These are phyloP conservation scores for Florisuga fusca DNA, from an alignment of 2,797 vertebrate genomes.

Conservation along the genomic window DNA sequence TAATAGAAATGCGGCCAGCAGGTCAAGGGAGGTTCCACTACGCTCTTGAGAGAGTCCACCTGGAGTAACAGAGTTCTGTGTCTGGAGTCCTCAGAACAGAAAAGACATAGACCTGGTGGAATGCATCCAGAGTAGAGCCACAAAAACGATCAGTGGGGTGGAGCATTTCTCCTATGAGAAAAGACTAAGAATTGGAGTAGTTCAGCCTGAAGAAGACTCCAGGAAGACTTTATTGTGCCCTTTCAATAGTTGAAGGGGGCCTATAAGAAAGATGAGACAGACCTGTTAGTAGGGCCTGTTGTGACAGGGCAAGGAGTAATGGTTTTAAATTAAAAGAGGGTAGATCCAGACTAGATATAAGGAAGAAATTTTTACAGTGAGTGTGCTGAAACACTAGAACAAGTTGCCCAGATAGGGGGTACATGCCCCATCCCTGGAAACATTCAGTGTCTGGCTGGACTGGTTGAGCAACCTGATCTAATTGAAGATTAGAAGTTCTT, in stretches of 20 bases:
- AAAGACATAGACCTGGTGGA: no score
- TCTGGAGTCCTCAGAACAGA: no score
- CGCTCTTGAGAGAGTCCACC: no score
- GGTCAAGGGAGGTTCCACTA: not conserved
- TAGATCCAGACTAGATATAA: not conserved
- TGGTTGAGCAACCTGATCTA: not conserved
- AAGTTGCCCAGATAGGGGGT: not conserved
- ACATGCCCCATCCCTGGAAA: not conserved
- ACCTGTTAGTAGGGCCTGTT: not conserved
- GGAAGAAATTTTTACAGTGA: not conserved
- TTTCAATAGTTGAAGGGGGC: not conserved
- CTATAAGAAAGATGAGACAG: not conserved
- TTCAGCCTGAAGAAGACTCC: not conserved
- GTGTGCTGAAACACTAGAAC: not conserved
- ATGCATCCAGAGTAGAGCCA: no score
- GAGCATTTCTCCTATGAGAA: not conserved
- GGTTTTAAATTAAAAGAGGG: not conserved
- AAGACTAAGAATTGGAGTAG: not conserved
- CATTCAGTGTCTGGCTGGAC: not conserved
- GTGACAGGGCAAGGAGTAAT: not conserved
- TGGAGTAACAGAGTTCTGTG: no score
- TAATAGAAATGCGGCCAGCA: not conserved
- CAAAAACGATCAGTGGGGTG: no score
- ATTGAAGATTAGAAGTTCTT: no score
- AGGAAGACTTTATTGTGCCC: rapidly evolving